Percentiles rank a stretch among this genome's conserved stretches.
Evolutionary conservation across 2,113 vertebrate genomes (phyloP).

Genomic region (Delphinapterus leucas): DNA sequence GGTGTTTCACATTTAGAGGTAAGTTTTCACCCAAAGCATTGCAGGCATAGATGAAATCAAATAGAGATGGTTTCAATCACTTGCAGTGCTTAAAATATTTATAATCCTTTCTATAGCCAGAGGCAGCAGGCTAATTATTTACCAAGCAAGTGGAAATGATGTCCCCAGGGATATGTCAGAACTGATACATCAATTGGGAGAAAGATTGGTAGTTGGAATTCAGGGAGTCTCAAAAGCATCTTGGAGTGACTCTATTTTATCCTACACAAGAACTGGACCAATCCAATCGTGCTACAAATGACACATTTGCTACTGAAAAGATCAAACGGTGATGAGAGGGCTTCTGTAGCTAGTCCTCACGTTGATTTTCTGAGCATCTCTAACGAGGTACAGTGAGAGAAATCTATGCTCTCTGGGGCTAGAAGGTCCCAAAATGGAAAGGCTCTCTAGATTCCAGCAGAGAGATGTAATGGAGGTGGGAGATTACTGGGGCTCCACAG

Average conservation of each 20-base stretch:
- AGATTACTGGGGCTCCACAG: constrained; percentile 20
- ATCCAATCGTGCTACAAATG: neutral
- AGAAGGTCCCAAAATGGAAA: constrained; percentile 40
- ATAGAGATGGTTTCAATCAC: constrained; percentile 79
- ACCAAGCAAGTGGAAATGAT: constrained; percentile 75
- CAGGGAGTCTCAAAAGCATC: constrained; percentile 11
- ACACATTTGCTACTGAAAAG: constrained; percentile 62
- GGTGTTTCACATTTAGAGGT: constrained; percentile 71
- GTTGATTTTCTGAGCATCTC: constrained; percentile 50
- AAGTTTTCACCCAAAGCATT: constrained; percentile 61
- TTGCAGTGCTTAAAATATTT: constrained; percentile 82
- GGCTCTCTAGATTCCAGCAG: constrained; percentile 50
- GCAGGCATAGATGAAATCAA: constrained; percentile 77
- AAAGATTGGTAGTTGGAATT: neutral
- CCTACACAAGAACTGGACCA: neutral
- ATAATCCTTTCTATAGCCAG: constrained; percentile 79
- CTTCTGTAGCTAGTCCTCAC: neutral
- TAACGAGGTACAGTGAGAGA: constrained; percentile 32
- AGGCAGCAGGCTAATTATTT: constrained; percentile 85
- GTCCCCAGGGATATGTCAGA: constrained; percentile 62
- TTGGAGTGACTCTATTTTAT: constrained; percentile 5
- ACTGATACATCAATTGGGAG: constrained; percentile 42
- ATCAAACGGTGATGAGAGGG: constrained; percentile 53
- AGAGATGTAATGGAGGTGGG: constrained; percentile 38
- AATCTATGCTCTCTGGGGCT: constrained; percentile 43